phyloP scores from a whole-genome alignment of 2,113 vertebrate genomes.

The Ictalurus punctatus region DNA sequence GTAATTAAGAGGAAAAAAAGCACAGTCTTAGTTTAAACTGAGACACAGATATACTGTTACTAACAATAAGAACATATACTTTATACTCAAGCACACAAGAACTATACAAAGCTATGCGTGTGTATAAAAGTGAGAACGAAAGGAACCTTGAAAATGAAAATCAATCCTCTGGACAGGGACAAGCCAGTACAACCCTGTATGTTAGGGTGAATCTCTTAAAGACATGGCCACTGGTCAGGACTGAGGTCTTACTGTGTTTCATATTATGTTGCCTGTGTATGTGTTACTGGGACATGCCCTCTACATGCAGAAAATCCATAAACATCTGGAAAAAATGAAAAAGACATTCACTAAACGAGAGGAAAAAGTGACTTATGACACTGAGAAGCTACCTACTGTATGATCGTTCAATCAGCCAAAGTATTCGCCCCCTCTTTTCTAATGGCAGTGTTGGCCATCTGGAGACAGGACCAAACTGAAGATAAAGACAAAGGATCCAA shows the following conservation, averaged over 20 bases:
- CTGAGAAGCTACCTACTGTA: slow-evolving; percentile 82
- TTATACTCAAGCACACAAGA: slow-evolving; percentile 88
- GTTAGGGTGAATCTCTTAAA: slow-evolving; percentile 33
- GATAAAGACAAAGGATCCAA: slow-evolving; percentile 29
- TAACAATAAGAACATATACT: slow-evolving; percentile 75
- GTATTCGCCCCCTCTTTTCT: slow-evolving; percentile 76
- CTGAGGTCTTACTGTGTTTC: slow-evolving; percentile 83
- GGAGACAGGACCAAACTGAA: slow-evolving; percentile 37
- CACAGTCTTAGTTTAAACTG: slow-evolving; percentile 84
- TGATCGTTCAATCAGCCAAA: slow-evolving; percentile 89
- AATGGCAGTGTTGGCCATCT: slow-evolving; percentile 58
- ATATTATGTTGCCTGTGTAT: slow-evolving; percentile 85
- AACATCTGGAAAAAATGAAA: slow-evolving; percentile 41
- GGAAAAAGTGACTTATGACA: slow-evolving; percentile 40
- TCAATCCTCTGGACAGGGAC: slow-evolving; percentile 18
- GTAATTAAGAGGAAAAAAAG: slow-evolving; percentile 56
- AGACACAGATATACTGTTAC: slow-evolving; percentile 81
- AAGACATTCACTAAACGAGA: slow-evolving; percentile 42
- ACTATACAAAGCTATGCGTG: slow-evolving; percentile 44
- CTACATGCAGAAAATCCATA: slow-evolving; percentile 46
- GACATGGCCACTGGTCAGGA: slow-evolving; percentile 55
- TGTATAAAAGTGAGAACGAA: slow-evolving; percentile 66
- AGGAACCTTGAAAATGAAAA: neutral
- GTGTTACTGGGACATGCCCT: slow-evolving; percentile 82
- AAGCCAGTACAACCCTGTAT: slow-evolving; percentile 6